Evolutionary conservation across 2,797 vertebrate species (phyloP).

Genomic region (Sebastes itinus): DNA sequence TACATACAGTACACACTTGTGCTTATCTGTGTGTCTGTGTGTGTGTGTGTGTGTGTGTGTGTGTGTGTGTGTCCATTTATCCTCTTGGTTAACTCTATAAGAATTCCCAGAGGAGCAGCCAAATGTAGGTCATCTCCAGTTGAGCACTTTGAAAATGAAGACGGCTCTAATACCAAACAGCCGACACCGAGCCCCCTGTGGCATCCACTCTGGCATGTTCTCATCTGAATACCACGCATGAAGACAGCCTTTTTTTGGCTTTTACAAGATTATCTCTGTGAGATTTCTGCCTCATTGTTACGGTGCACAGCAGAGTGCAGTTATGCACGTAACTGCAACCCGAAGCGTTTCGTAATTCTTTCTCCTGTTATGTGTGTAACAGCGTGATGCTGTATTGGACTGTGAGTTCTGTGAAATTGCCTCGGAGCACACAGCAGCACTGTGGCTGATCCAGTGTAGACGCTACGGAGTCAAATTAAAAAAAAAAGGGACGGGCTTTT

Average conservation of each 20-base stretch:
- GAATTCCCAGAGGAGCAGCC: slow-evolving; percentile 33
- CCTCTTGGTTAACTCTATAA: slow-evolving; percentile 18
- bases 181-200: slow-evolving; percentile 6
- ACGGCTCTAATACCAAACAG: slow-evolving; percentile 28
- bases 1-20: not conserved
- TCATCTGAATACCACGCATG: slow-evolving; percentile 21
- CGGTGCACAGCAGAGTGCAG: not conserved
- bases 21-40: not conserved
- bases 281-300: slow-evolving; percentile 20
- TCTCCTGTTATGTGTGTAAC: not conserved
- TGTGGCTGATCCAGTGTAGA: not conserved
- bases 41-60: not conserved
- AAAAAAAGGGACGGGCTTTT: not conserved
- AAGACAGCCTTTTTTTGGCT: not conserved
- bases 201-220: slow-evolving; percentile 26
- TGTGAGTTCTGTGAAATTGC: not conserved
- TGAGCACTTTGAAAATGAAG: slow-evolving; percentile 39
- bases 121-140: slow-evolving; percentile 61
- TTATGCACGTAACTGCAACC: not conserved
- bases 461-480: not conserved
- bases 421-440: not conserved
- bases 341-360: not conserved
- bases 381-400: not conserved
- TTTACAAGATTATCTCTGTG: slow-evolving; percentile 26
- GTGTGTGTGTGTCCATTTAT: slow-evolving; percentile 11